Evolutionary conservation across 2,797 vertebrate genomes (phyloP).

Genomic region (Channa striata): DNA sequence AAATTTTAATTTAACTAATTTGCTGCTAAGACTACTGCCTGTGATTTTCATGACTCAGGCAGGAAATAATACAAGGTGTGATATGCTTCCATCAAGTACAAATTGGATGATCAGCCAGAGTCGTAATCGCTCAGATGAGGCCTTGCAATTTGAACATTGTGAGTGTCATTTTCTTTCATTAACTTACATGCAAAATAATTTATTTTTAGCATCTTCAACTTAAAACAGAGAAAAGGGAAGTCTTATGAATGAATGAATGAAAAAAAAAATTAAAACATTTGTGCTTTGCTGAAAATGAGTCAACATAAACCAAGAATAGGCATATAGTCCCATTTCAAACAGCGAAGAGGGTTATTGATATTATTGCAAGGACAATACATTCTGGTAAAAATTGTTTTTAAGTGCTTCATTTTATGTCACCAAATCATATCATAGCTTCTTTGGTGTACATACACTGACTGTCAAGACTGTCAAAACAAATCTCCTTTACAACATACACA

Average conservation of each 20-base stretch:
- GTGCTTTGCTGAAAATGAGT: constrained; percentile 20
- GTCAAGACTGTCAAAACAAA: constrained; percentile 17
- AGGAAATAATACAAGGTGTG: constrained; percentile 68
- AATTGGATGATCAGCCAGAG: constrained; percentile 70
- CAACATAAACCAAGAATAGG: constrained; percentile 21
- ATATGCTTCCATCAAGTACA: constrained; percentile 74
- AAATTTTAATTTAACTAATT: constrained; percentile 61
- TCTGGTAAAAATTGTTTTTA: constrained; percentile 1
- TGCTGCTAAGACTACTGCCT: constrained; percentile 57
- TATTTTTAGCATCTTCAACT: constrained; percentile 40
- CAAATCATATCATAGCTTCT: constrained; percentile 21
- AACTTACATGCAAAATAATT: constrained; percentile 46
- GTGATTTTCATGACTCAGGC: constrained; percentile 64
- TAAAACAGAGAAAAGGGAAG: constrained; percentile 26
- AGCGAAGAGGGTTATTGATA: not conserved
- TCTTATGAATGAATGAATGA: constrained; percentile 2
- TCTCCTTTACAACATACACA: constrained; percentile 13
- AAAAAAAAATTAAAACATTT: constrained; percentile 26
- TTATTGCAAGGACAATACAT: constrained; percentile 4
- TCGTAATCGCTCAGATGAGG: constrained; percentile 65
- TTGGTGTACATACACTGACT: constrained; percentile 3
- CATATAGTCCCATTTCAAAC: constrained; percentile 28
- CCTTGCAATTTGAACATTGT: constrained; percentile 58
- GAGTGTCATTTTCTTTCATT: constrained; percentile 58
- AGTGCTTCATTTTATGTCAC: constrained; percentile 12